Base-by-base conservation (phyloP, 2,888 invertebrate genomes). In the Dicranocentrus wangi region DNA sequence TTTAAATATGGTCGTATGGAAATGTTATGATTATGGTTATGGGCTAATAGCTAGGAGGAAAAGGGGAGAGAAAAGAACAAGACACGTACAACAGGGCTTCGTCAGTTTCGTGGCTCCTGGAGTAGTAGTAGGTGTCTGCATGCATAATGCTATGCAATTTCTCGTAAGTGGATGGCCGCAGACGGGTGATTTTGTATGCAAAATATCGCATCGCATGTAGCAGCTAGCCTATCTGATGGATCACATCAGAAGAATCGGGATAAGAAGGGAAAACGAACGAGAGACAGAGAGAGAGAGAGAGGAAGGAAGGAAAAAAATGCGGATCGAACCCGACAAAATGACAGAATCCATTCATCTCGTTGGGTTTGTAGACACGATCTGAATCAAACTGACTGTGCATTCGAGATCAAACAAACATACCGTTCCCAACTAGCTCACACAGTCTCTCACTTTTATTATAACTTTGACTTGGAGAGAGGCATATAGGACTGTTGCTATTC, bases 261-360 rank as follows among this genome's bases (percentile, higher is more conserved):
- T n/a, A n/a, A 42, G 21, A 43, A 66, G 21, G 47, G 21, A 21
- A 25, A 61, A 21, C 55, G 21, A 55, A 8, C 21, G 15, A 23
- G 8, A 68, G 47, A 61, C 10, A 28, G 5, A n/a, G 42, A 10
- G 25, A 2, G n/a, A 28, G 15, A 51, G 15, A 10, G 28, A 51
- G 19, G 19, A 51, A 39, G 2, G 47, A 69, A 1, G 23, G 28
- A 39, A 28, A 69, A 53, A 69, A 69, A 69, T 69, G 69, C 55
- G 55, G 28, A 55, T 55, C 23, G 39, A n/a, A 5, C 1, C 23
- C 1, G 55, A 69, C 69, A 39, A 39, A 21, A 32, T 69, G 69
- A 69, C 69, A 69, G 55, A 23, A 8, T 15, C 25, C 69, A 69
- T 69, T 69, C 69, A 69, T 69, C 69, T 53, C 47, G 7, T n/a